Percentiles rank a stretch among this genome's conserved stretches.
These are phyloP conservation scores for Ormyrus labotus DNA, from an alignment of 2,888 invertebrate species.

Conservation along the genomic window DNA sequence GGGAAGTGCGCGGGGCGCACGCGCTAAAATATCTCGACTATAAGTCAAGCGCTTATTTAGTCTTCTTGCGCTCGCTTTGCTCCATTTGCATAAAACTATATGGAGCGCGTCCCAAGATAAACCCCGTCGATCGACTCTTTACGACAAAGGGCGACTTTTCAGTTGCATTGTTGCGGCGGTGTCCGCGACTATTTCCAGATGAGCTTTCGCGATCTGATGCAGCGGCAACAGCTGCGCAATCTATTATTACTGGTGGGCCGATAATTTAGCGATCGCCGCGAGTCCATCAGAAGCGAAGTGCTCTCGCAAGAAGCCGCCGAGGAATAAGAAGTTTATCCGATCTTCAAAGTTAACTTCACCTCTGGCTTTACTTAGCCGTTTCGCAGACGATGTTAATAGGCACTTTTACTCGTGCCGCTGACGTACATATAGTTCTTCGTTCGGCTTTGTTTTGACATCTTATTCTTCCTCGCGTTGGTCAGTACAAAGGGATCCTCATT, in stretches of 20 bases:
- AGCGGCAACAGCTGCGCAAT: constrained; percentile 72
- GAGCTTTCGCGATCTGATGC: constrained; percentile 62
- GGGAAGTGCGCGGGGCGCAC: not conserved
- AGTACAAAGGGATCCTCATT: too few relatives aligned
- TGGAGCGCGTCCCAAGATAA: constrained; percentile 12
- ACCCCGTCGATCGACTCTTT: constrained; percentile 12
- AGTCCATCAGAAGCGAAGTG: constrained; percentile 11
- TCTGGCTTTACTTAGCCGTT: constrained; percentile 1
- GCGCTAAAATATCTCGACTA: constrained; percentile 17
- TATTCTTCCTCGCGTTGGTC: too few relatives aligned
- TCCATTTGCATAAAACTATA: not conserved
- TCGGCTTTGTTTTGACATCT: too few relatives aligned
- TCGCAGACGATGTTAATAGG: not conserved
- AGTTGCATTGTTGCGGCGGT: constrained; percentile 39
- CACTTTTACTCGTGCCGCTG: not conserved
- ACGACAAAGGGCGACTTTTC: constrained; percentile 12
- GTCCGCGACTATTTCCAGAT: constrained; percentile 69
- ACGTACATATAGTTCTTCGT: not conserved
- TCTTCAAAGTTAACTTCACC: constrained; percentile 14
- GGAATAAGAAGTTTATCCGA: not conserved
- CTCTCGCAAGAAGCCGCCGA: too few relatives aligned
- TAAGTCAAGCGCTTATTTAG: constrained; percentile 31
- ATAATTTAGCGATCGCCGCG: constrained; percentile 73
- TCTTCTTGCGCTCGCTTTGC: not conserved
- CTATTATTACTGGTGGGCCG: constrained; percentile 72